phyloP scores from a whole-genome alignment of 2,888 invertebrate genomes.

The Habroteleia sp. region DNA sequence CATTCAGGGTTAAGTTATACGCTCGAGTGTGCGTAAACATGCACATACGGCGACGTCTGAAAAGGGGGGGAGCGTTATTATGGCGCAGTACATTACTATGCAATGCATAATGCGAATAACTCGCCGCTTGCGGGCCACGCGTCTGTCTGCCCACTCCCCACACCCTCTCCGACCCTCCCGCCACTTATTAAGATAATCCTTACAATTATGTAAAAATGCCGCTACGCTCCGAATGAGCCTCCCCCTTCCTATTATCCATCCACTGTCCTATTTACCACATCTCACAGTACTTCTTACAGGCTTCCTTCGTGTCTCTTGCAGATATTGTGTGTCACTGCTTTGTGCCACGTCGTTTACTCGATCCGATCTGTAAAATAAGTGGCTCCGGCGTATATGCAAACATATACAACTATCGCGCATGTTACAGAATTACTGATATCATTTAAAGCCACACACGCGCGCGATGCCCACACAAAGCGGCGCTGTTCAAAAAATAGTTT shows the following conservation, averaged over 20 bases:
- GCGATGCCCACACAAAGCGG: too few relatives aligned
- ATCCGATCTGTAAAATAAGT: conserved; percentile 1
- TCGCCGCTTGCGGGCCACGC: conserved; percentile 65
- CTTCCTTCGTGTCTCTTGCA: conserved; percentile 33
- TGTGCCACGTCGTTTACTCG: conserved; percentile 5
- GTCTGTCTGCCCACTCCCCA: conserved; percentile 52
- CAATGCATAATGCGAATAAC: conserved; percentile 56
- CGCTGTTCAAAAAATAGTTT: too few relatives aligned
- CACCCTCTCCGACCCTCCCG: conserved; percentile 15
- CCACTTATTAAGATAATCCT: conserved; percentile 70
- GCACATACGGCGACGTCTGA: not conserved
- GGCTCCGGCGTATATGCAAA: too few relatives aligned
- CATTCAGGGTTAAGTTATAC: conserved; percentile 14
- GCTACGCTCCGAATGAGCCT: conserved; percentile 27
- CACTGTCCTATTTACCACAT: conserved; percentile 45
- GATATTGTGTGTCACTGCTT: conserved; percentile 26
- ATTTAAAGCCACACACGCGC: too few relatives aligned
- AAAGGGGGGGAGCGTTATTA: conserved; percentile 22
- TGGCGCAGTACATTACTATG: conserved; percentile 39
- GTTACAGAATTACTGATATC: too few relatives aligned
- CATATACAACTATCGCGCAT: too few relatives aligned
- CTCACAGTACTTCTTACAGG: conserved; percentile 17
- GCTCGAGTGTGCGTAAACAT: conserved; percentile 1
- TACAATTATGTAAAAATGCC: conserved; percentile 73
- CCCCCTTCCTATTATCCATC: conserved; percentile 9